These are phyloP conservation scores for Oedothorax gibbosus DNA, from an alignment of 1,140 invertebrate species.

Conservation along the genomic window DNA sequence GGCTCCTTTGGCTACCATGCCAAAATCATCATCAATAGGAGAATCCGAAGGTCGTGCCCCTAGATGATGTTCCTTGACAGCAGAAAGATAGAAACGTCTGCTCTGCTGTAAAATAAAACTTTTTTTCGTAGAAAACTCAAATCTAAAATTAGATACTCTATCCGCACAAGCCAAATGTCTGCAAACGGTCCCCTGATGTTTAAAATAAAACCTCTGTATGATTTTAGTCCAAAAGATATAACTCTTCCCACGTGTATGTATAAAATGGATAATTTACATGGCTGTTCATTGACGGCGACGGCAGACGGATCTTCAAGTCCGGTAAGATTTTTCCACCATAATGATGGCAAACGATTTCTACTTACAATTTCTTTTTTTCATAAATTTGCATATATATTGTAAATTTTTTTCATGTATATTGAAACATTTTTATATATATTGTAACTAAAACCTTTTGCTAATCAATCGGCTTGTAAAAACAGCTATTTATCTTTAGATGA, in stretches of 20 bases:
- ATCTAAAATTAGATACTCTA: background rate
- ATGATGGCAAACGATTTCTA: background rate
- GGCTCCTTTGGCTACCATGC: too few species aligned
- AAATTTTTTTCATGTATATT: background rate
- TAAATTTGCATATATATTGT: background rate
- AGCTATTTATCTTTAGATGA: too few species aligned
- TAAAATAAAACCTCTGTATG: conserved; percentile 71
- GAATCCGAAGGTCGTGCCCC: too few species aligned
- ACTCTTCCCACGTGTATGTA: conserved; percentile 67
- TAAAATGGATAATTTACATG: conserved; percentile 38
- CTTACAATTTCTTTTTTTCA: background rate
- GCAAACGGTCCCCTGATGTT: conserved; percentile 70
- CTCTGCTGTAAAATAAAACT: too few species aligned
- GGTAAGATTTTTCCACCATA: background rate
- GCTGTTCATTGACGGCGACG: background rate
- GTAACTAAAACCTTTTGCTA: background rate
- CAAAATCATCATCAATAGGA: too few species aligned
- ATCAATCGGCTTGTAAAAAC: too few species aligned
- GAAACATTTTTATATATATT: background rate
- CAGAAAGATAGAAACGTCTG: too few species aligned
- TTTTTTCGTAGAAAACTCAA: background rate
- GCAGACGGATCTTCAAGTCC: background rate
- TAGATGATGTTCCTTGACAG: too few species aligned
- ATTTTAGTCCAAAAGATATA: conserved; percentile 68
- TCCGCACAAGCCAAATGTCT: background rate